Base-by-base conservation (phyloP, 2,797 vertebrate genomes). In the Rhincodon typus region DNA sequence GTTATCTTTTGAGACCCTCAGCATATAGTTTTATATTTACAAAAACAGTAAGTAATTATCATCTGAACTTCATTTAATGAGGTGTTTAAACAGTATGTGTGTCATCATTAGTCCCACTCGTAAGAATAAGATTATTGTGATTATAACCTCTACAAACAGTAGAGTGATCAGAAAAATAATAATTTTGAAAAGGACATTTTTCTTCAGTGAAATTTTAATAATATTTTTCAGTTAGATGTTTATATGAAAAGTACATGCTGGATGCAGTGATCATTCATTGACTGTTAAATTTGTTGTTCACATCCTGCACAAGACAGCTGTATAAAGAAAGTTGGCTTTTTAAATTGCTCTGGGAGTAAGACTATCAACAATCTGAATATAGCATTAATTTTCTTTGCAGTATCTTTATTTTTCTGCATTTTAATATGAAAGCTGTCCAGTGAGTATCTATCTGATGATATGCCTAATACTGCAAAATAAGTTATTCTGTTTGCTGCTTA, bases 1-100 rank as follows among this genome's bases (percentile, higher is more conserved):
- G 53, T 94, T 95, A 95, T 95, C 94, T 95, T 95, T 94, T 27
- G 67, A 94, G 70, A 34, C 25, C 94, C 46, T 95, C 8, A 17
- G 70, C 46, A 25, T 53, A 74, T 77, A 77, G 46, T 72, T 72
- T 72, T 72, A 72, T 46, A 69, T 46, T n/a, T 50, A 72, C 15
- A 23, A 95, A 95, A 94, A 67, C 70, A 53, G 42, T 34, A 95
- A 95, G 50, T 53, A 77, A 77, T 77, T 77, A 95, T 42, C 94
- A 53, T 53, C 46, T 53, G 70, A 77, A 95, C 70, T 95, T 46
- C 17, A 77, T 74, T 53, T 95, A 74, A 30, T 57, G 94, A 95
- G 46, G 94, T 91, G 70, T 77, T 94, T 70, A 50, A 72, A 72
- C 42, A 70, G 69, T 27, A 94, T 30, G 42, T 50, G 72, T 66